These are phyloP conservation scores for Pomatostomus ruficeps DNA, from an alignment of 2,113 vertebrate genomes.

Conservation along the genomic window DNA sequence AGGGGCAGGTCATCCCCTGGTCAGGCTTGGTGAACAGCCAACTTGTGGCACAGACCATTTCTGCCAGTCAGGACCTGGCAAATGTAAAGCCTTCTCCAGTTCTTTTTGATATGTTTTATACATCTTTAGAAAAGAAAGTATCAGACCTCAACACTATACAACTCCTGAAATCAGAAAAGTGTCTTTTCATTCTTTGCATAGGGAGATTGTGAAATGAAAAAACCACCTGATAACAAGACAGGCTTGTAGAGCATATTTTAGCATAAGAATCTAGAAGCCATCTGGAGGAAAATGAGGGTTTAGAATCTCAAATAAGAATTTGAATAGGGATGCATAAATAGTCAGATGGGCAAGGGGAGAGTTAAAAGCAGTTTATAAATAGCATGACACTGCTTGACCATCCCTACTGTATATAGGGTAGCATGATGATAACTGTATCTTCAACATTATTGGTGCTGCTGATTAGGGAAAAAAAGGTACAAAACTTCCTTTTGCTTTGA, in stretches of 20 bases:
- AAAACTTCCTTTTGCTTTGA: background rate
- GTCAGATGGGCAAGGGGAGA: background rate
- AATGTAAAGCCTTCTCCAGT: background rate
- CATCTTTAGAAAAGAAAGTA: background rate
- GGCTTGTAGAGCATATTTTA: background rate
- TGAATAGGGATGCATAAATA: background rate
- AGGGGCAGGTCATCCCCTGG: background rate
- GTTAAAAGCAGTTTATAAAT: background rate
- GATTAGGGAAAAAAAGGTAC: background rate
- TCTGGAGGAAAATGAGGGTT: background rate
- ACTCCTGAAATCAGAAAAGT: background rate
- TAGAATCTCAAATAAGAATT: background rate
- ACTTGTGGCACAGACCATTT: background rate
- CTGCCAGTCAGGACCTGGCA: background rate
- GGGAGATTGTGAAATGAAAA: background rate
- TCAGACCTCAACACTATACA: background rate
- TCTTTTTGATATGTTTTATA: background rate
- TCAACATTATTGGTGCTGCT: background rate
- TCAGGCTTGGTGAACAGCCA: background rate
- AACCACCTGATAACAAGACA: background rate
- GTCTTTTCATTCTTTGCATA: background rate
- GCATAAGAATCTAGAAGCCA: background rate
- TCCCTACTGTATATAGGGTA: background rate
- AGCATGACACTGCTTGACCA: background rate
- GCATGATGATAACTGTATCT: background rate